Evolutionary conservation across 1,140 invertebrate species (phyloP).

Genomic region (Megalonaias nervosa): DNA sequence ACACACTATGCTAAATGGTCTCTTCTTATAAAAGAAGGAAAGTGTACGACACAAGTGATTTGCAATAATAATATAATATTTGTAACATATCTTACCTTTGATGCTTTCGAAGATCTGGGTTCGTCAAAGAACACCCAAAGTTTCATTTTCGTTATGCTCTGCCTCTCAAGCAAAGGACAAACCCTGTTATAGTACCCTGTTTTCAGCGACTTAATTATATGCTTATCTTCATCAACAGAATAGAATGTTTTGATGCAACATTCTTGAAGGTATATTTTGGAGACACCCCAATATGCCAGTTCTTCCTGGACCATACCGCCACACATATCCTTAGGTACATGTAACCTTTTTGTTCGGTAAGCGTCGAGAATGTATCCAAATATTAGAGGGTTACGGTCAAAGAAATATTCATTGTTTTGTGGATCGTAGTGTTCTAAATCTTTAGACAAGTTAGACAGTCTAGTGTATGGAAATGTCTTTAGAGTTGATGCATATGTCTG

Average conservation of each 20-base stretch:
- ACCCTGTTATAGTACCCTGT: neutral
- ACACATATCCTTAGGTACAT: slow-evolving; percentile 49
- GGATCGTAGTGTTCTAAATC: slow-evolving; percentile 31
- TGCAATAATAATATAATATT: no score
- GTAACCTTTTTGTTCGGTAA: slow-evolving; percentile 46
- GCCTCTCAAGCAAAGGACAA: neutral
- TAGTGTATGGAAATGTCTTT: slow-evolving; percentile 19
- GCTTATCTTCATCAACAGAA: neutral
- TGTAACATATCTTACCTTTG: slow-evolving; percentile 3
- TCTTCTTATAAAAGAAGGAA: no score
- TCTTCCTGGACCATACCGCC: slow-evolving; percentile 47
- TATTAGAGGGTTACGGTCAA: slow-evolving; percentile 52
- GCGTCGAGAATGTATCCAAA: slow-evolving; percentile 51
- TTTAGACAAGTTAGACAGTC: slow-evolving; percentile 2
- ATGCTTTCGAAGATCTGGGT: slow-evolving; percentile 1
- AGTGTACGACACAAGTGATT: no score
- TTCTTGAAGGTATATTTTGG: slow-evolving; percentile 9
- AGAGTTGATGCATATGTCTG: neutral
- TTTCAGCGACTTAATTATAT: slow-evolving; percentile 8
- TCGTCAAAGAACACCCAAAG: slow-evolving; percentile 20
- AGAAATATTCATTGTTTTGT: slow-evolving; percentile 50
- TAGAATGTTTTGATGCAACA: slow-evolving; percentile 35
- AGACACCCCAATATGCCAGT: slow-evolving; percentile 50
- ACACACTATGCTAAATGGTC: no score
- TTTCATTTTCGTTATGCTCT: neutral